Evolutionary conservation across 2,888 invertebrate species (phyloP).

Genomic region (Ochlodes sylvanus): DNA sequence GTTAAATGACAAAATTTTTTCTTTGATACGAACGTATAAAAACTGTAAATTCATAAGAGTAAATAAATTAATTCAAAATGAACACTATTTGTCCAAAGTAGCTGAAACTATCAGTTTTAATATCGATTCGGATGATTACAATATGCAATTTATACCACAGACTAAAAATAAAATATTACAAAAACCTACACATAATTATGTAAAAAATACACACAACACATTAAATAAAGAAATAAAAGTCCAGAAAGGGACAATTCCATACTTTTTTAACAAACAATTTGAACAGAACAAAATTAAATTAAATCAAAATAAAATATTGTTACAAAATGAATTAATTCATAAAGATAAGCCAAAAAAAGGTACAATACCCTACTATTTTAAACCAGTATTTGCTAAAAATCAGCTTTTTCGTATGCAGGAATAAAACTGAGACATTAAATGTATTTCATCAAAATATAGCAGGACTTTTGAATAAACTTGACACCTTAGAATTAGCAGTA

Average conservation of each 20-base stretch:
- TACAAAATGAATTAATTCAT: not conserved
- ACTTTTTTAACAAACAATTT: conserved; percentile 9
- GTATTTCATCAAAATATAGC: conserved; percentile 5
- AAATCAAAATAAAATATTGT: not conserved
- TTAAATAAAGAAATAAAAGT: too few relatives aligned
- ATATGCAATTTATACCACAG: not conserved
- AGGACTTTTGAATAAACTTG: conserved; percentile 2
- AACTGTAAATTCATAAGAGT: conserved; percentile 10
- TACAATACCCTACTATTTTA: conserved; percentile 15
- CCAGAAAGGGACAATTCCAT: conserved; percentile 18
- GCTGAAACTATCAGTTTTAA: conserved; percentile 10
- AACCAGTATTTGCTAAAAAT: not conserved
- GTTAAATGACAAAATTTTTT: conserved; percentile 2
- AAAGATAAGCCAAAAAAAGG: not conserved
- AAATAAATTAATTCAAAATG: not conserved
- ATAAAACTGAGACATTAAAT: not conserved
- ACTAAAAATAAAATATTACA: not conserved
- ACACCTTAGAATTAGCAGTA: not conserved
- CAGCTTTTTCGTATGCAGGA: conserved; percentile 10
- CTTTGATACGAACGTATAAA: not conserved
- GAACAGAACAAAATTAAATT: too few relatives aligned
- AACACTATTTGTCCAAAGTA: not conserved
- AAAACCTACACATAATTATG: not conserved
- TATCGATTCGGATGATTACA: conserved; percentile 18
- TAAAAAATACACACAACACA: not conserved